Evolutionary conservation across 2,113 vertebrate genomes (phyloP), one percentile per base, ranked within the genome.

Genomic region (Oryzias woworae): DNA sequence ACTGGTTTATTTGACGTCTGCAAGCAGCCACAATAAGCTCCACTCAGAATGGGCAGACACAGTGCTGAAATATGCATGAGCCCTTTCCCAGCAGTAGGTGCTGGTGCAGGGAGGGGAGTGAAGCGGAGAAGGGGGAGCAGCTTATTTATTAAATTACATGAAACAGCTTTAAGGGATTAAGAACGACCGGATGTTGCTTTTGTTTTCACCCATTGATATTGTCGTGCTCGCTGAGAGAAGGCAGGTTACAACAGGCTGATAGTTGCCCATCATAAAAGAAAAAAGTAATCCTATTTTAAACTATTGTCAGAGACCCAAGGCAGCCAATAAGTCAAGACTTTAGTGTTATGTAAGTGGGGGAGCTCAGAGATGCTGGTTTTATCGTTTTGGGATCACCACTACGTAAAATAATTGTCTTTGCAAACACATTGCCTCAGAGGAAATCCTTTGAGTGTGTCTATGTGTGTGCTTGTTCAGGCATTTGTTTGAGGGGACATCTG

Each of bases 1-100:
- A 75, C 23, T 53, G 62, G 62, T 54, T 80, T 81, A 76, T 80
- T 78, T 87, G 83, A 81, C 69, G 50, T 83, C 79, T 82, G 56
- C 58, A 72, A 78, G 81, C 76, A 70, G 72, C 81, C 85, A 79
- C 80, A 82, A 84, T 80, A 88, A 78, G 77, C 80, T 82, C 69
- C 71, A 76, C 80, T 87, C 70, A 73, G 73, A 82, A 75, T 70
- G 65, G 73, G 79, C 79, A 85, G 80, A 86, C 84, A 74, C 76
- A 47, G 75, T 88, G 66, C 68, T 89, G 78, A 87, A 89, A 90
- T 86, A 89, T 91, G 84, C 81, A 91, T 87, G 84, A 91, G 81
- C 84, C 80, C 85, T 83, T 84, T 87, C 78, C 82, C 71, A 57
- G 72, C 47, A 23, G 76, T 65, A 67, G 49, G 58, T 53, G 53